Evolutionary conservation across 2,888 invertebrate genomes (phyloP), one percentile per base, ranked within the genome.

Genomic region (Phyllotreta striolata): DNA sequence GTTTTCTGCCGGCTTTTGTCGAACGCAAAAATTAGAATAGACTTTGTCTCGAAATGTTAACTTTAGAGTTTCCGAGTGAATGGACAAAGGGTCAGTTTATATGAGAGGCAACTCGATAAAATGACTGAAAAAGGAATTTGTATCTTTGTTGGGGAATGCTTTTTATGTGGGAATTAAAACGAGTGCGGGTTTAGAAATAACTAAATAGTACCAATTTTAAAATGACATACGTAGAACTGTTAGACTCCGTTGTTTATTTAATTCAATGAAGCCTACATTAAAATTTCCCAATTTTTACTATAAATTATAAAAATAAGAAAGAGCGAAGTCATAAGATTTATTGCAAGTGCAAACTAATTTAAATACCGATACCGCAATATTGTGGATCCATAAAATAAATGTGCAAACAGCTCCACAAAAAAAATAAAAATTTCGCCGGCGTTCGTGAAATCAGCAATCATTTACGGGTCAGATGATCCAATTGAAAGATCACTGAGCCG

Each of bases 401-500:
- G 44, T 44, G 44, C 10, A 47, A 62, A 44, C n/a, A 7, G 7
- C 14, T 44, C 4, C 14, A 64, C 55, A 56, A 64, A 64, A 64
- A 49, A 55, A 41, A 34, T 14, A 38, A 44, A 34, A 40, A 44
- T 54, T 24, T 5, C 14, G 44, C 13, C 57, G 40, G 61, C 49
- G 56, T 66, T 64, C 59, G 62, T 35, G 57, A 57, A 69, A 71
- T 69, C 67, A 64, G 69, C 65, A 64, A 67, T 71, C 69, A 56
- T 66, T 68, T 68, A 67, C 70, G 71, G 68, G 70, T 71, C 70
- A 67, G 63, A 49, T 59, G 66, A 54, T 68, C 63, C 66, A 68
- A 71, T 70, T 70, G 65, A 68, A 65, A 68, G 66, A 57, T 41
- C 72, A 69, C 63, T 71, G 76, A 73, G 73, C 74, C 74, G 72